Base-by-base conservation (phyloP, 2,797 vertebrate species). In the Scarus forsteni region DNA sequence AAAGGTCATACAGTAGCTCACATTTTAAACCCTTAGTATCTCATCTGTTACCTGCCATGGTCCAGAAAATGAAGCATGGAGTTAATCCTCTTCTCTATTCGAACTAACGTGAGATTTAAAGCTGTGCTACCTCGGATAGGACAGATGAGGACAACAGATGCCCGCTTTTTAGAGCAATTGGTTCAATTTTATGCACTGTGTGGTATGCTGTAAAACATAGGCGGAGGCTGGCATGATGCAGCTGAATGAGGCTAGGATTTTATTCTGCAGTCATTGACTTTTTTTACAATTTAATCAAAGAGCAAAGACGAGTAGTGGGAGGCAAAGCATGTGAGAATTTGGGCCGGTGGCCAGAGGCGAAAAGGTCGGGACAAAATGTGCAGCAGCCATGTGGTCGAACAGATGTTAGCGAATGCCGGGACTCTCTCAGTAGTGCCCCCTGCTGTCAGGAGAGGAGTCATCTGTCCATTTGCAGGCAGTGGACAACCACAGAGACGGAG, bases 321-420 rank as follows among this genome's bases (percentile, higher is more conserved):
- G 44, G 73, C 62, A 53, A 39, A 18, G 42, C 57, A 19, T 69
- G 62, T 53, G 63, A 61, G 70, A 74, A 78, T 19, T 44, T 50
- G 50, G 79, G 70, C 66, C 48, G 70, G 60, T 35, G 10, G 60
- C 85, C 83, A 77, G 54, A 77, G 66, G 45, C 54, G 19, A 59
- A 80, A 80, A 85, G 84, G 81, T 87, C 78, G 66, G 88, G 67
- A 86, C 83, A 83, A 77, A 82, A 83, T 81, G 80, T 87, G 80
- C 81, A 80, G 77, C 80, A 77, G 62, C 70, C 56, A 62, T 73
- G 75, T 60, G 80, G 77, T 66, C 70, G 59, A 73, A 69, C 83
- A 63, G 71, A 75, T 76, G 75, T 68, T 75, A 71, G 66, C 11
- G 45, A 67, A 38, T 66, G 67, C 39, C 67, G 12, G 49, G 49